These are phyloP conservation scores for Vidua macroura DNA, from an alignment of 2,113 vertebrate species.

Conservation along the genomic window DNA sequence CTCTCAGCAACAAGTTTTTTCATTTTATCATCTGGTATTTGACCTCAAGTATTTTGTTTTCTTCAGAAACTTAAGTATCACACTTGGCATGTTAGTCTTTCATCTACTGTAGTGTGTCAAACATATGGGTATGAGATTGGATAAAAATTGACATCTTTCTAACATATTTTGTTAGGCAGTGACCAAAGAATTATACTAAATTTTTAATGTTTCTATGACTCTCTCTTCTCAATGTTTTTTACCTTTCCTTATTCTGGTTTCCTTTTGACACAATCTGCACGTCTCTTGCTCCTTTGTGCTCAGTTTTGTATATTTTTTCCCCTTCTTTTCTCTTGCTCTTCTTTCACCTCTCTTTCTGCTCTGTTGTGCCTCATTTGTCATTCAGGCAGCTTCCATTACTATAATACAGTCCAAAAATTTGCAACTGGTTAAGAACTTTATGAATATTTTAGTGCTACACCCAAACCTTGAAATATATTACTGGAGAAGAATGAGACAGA, in stretches of 20 bases:
- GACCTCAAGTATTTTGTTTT: neutral
- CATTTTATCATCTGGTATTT: neutral
- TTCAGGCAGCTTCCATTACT: neutral
- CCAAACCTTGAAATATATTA: neutral
- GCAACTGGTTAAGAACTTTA: neutral
- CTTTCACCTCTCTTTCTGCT: neutral
- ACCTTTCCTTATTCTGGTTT: neutral
- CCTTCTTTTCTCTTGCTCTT: neutral
- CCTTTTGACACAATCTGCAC: neutral
- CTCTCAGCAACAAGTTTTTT: neutral
- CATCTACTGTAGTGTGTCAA: neutral
- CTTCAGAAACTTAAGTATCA: neutral
- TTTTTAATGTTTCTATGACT: neutral
- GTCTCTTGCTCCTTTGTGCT: neutral
- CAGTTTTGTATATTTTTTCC: fast-evolving
- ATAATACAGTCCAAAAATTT: neutral
- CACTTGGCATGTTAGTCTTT: neutral
- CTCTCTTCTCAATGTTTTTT: neutral
- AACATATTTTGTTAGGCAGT: neutral
- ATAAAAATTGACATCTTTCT: neutral
- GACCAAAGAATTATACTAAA: neutral
- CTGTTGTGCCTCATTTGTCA: neutral
- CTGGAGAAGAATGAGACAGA: neutral
- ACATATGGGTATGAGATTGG: neutral
- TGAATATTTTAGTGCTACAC: neutral